Evolutionary conservation across 1,140 invertebrate genomes (phyloP).

Genomic region (Drosophila pectinifera): DNA sequence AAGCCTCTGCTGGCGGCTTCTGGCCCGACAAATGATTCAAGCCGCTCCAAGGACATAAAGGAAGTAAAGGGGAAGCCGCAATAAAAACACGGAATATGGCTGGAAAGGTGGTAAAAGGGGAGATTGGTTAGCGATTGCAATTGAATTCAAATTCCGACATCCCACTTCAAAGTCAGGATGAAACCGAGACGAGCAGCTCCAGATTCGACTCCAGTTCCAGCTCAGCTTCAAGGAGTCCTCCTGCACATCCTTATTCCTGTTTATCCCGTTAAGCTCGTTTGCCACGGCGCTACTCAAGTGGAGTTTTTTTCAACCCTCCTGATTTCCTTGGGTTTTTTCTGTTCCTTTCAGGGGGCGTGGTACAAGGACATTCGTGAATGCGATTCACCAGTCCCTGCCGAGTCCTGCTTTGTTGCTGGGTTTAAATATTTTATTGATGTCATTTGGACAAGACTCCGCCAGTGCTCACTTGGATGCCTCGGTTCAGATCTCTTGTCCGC

Average conservation of each 20-base stretch:
- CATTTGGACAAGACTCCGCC: constrained; percentile 66
- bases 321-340: constrained; percentile 19
- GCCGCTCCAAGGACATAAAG: neutral
- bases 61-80: constrained; percentile 49
- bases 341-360: constrained; percentile 27
- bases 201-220: too few species aligned
- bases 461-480: constrained; percentile 63
- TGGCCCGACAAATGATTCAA: constrained; percentile 30
- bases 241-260: constrained; percentile 34
- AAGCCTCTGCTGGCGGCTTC: constrained; percentile 39
- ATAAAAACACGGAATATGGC: constrained; percentile 61
- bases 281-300: constrained; percentile 41
- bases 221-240: constrained; percentile 36
- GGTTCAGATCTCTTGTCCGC: constrained; percentile 18
- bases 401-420: constrained; percentile 52
- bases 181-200: constrained; percentile 60
- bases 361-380: constrained; percentile 27
- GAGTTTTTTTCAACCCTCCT: constrained; percentile 35
- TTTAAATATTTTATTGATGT: constrained; percentile 81
- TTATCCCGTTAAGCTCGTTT: constrained; percentile 60
- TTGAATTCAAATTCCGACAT: constrained; percentile 74
- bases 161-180: constrained; percentile 70
- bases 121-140: constrained; percentile 60
- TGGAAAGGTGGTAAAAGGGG: constrained; percentile 5
- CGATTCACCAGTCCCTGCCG: constrained; percentile 10